Evolutionary conservation across 2,113 vertebrate species (phyloP).

Genomic region (Regulus satrapa): DNA sequence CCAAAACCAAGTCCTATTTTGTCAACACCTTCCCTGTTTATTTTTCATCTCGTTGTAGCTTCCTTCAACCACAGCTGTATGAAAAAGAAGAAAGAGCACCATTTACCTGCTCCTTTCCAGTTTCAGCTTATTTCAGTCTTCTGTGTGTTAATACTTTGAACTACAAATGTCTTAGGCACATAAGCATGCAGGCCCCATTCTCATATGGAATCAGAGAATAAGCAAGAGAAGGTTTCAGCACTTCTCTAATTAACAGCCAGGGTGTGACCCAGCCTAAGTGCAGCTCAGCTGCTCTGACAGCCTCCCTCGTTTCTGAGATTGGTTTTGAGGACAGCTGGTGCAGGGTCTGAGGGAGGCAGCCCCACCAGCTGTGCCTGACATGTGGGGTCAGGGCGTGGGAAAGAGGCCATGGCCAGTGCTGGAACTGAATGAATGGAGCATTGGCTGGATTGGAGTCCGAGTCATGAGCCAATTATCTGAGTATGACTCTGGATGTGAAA

Average conservation of each 20-base stretch:
- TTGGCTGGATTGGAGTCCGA: neutral
- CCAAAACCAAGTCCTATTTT: no score
- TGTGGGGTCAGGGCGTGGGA: neutral
- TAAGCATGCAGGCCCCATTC: neutral
- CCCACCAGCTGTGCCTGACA: neutral
- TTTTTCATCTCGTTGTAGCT: neutral
- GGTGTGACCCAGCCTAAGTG: neutral
- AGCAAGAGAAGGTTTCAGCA: neutral
- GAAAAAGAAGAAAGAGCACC: neutral
- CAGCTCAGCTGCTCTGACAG: neutral
- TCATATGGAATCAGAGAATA: neutral
- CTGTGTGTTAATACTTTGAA: neutral
- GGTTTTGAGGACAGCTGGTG: neutral
- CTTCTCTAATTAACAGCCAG: neutral
- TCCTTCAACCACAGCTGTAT: neutral
- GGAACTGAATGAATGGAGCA: neutral
- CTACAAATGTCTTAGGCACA: neutral
- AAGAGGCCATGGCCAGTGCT: neutral
- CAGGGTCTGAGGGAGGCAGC: neutral
- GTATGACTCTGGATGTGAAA: neutral
- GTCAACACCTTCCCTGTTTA: neutral
- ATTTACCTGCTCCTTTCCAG: neutral
- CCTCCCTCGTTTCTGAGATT: no score
- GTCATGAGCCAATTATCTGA: neutral
- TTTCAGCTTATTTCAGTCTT: neutral